phyloP scores from a whole-genome alignment of 2,113 vertebrate species.

The Paradoxurus hermaphroditus region DNA sequence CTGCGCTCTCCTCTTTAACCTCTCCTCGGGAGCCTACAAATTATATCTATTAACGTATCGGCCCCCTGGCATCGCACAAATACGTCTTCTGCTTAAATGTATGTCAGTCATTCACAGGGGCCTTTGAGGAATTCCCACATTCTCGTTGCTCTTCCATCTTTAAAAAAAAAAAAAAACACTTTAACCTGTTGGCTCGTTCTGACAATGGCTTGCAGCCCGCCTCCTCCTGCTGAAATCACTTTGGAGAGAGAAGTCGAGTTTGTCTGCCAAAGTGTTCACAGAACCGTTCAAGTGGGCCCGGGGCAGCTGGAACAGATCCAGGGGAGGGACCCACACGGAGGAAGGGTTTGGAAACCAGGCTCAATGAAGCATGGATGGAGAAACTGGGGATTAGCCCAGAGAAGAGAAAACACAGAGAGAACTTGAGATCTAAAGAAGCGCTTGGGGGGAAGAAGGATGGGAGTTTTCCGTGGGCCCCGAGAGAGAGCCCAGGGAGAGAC shows the following conservation, averaged over 20 bases:
- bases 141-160: background rate
- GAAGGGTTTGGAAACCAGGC: background rate
- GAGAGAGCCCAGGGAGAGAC: background rate
- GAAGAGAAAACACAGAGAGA: background rate
- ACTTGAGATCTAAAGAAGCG: background rate
- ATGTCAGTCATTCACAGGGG: conserved; percentile 52
- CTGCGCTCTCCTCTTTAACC: conserved; percentile 89
- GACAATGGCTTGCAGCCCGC: conserved; percentile 1
- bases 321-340: background rate
- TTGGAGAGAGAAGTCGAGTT: background rate
- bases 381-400: background rate
- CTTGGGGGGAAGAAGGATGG: background rate
- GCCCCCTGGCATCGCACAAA: conserved; percentile 81
- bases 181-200: conserved; percentile 45
- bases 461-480: rapidly evolving
- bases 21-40: conserved; percentile 88
- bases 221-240: background rate
- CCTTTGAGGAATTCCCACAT: background rate
- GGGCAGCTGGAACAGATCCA: background rate
- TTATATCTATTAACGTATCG: conserved; percentile 85
- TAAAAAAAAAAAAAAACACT: conserved; percentile 22
- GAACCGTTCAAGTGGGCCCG: background rate
- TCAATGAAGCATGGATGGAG: background rate
- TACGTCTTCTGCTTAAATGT: conserved; percentile 71
- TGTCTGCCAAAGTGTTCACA: background rate